Conservation (phyloP, 2,797 vertebrate species). For the Rhynchotus rufescens region DNA sequence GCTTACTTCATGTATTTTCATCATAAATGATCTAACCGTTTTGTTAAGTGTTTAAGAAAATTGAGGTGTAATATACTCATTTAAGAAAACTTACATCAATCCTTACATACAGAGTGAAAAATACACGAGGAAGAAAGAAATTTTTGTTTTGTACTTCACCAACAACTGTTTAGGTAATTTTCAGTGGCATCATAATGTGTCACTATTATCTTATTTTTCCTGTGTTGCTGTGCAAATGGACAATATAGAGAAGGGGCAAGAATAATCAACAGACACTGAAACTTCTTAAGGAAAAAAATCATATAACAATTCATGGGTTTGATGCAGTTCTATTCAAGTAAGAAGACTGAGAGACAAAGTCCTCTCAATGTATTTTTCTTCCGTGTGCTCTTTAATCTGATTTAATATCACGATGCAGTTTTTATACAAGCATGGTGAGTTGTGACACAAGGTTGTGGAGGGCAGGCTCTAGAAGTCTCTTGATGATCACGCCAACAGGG, state of each 20-base stretch:
- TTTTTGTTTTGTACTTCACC: neutral
- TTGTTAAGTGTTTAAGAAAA: neutral
- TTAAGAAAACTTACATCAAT: neutral
- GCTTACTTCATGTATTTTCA: neutral
- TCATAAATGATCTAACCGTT: neutral
- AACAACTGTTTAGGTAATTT: neutral
- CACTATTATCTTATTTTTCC: neutral
- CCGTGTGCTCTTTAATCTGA: neutral
- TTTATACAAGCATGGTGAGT: neutral
- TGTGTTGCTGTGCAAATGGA: rapidly evolving
- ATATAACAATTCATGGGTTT: neutral
- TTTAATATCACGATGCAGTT: neutral
- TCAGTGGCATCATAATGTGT: neutral
- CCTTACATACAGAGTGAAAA: neutral
- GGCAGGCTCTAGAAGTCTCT: neutral
- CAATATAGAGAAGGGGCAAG: neutral
- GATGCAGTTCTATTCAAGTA: neutral
- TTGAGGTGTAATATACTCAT: neutral
- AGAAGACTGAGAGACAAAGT: neutral
- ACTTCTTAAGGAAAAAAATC: neutral
- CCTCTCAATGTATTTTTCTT: neutral
- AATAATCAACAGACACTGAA: neutral
- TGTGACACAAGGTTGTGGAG: neutral
- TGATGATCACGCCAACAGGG: neutral
- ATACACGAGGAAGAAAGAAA: neutral